These are phyloP conservation scores for Drosophila leontia DNA, from an alignment of 1,140 invertebrate species.

Conservation along the genomic window DNA sequence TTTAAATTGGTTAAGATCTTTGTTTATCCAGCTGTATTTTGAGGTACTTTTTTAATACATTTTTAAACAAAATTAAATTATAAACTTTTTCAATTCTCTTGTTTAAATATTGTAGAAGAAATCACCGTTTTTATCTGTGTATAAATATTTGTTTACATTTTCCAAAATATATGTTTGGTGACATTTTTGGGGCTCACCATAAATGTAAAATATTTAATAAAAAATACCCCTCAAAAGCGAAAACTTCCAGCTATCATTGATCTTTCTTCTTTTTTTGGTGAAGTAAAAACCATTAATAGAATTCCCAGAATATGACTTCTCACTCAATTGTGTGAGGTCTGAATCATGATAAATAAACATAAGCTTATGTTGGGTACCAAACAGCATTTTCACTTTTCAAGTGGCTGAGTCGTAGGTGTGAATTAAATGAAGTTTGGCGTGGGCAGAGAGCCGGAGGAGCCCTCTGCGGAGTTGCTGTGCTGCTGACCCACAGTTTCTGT, in stretches of 20 bases:
- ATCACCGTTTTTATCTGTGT: background rate
- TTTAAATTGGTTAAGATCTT: background rate
- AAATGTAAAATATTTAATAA: background rate
- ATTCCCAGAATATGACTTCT: constrained; percentile 16
- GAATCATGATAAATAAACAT: constrained; percentile 39
- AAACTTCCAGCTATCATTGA: constrained; percentile 2
- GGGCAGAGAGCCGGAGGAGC: constrained; percentile 1
- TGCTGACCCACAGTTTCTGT: constrained; percentile 41
- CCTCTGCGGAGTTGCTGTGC: constrained; percentile 22
- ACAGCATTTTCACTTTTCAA: constrained; percentile 46
- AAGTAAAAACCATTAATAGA: constrained; percentile 16
- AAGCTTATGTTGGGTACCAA: constrained; percentile 15
- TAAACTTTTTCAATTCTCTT: background rate
- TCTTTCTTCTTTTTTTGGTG: background rate
- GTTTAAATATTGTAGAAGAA: background rate
- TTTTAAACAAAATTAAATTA: background rate
- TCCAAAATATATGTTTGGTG: background rate
- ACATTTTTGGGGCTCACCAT: background rate
- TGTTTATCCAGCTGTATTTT: background rate
- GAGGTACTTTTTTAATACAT: background rate
- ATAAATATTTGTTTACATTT: background rate
- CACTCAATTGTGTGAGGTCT: constrained; percentile 15
- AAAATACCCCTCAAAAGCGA: background rate
- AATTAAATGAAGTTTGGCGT: constrained; percentile 36
- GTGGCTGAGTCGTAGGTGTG: constrained; percentile 36